Percentiles rank a stretch among this genome's conserved stretches.
Evolutionary conservation across 2,797 vertebrate species (phyloP).

Genomic region (Coendou prehensilis): DNA sequence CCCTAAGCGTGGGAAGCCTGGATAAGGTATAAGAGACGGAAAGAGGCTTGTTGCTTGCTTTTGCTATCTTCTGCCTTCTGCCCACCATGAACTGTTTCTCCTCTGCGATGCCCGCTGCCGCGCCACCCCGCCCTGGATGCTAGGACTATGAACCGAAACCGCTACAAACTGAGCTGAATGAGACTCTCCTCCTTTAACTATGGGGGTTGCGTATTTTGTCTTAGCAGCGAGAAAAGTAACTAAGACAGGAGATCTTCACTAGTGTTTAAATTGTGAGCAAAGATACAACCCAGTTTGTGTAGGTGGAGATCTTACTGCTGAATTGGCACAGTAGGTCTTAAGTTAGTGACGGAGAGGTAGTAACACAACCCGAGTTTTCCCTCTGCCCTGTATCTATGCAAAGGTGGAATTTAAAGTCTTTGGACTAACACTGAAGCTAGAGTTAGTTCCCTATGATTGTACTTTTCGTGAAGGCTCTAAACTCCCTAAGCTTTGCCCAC

Average conservation of each 20-base stretch:
- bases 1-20: too few species aligned
- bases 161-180: too few species aligned
- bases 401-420: conserved; percentile 20
- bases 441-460: not conserved
- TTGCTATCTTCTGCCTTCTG: too few species aligned
- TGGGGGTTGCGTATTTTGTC: too few species aligned
- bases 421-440: not conserved
- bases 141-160: too few species aligned
- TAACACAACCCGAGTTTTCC: not conserved
- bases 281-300: not conserved
- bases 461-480: not conserved
- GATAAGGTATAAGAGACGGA: too few species aligned
- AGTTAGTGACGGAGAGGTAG: not conserved
- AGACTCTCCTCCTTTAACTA: too few species aligned
- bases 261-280: not conserved
- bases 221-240: too few species aligned
- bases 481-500: not conserved
- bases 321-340: not conserved
- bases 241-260: too few species aligned
- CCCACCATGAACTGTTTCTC: too few species aligned
- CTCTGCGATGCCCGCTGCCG: too few species aligned
- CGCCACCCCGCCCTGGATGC: not conserved
- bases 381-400: not conserved
- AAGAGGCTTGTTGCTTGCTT: too few species aligned
- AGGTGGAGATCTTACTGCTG: not conserved